Evolutionary conservation across 2,797 vertebrate genomes (phyloP), one percentile per base, ranked within the genome.

Genomic region (Tadarida brasiliensis): DNA sequence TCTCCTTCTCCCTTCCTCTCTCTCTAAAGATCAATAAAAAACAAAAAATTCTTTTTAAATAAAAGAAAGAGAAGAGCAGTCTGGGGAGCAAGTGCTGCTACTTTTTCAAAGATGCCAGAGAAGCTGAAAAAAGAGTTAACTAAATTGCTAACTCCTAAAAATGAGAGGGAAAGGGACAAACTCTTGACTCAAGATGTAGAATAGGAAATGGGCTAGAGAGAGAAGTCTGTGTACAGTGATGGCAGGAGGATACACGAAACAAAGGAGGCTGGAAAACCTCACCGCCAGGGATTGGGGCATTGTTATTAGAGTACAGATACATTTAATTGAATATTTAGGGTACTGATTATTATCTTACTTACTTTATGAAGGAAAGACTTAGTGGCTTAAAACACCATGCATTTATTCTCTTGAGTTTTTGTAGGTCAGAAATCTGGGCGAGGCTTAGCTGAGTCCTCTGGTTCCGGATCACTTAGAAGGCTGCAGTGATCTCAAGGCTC

Each of bases 321-420:
- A n/a, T 47, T 65, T 87, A 78, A 80, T 44, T 28, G 88, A 71
- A 24, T 7, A 49, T n/a, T 90, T 44, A 33, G 39, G 30, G 30
- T 10, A 44, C 5, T 28, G 73, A 74, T 59, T 63, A 80, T 33
- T 44, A 11, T 39, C 61, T 33, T 33, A 83, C 8, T 39, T 71
- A 59, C 57, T 94, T 59, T 54, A 44, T 59, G 84, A 94, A 89
- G 35, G 68, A 77, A 95, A 88, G 67, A 73, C 6, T 51, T 35
- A 35, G 12, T 35, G 61, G 22, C 73, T 76, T 88, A 85, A 96
- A 49, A 85, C 19, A 56, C 35, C 8, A 5, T 78, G 35, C 19
- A 15, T 47, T 30, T 28, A 47, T 63, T 71, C 59, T 26, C 28
- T 87, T 70, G 11, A 20, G 26, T 74, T 59, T 49, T 30, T 26